A percentile compares a stretch with the other conserved stretches of the same genome.
Conservation (phyloP, 1,140 invertebrate genomes). For the Drosophila lowei region DNA sequence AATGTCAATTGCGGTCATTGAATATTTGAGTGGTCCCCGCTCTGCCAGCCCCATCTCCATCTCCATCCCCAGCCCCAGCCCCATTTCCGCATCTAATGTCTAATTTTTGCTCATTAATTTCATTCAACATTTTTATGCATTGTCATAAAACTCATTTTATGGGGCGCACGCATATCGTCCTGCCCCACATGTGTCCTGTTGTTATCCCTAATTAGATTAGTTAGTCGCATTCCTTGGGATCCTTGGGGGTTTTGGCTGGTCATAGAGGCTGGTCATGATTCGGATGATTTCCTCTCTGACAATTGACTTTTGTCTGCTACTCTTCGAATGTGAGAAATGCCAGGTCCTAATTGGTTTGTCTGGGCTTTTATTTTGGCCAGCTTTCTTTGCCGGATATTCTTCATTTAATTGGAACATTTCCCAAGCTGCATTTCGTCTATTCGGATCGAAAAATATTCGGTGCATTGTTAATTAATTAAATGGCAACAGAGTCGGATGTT, state of each 20-base stretch:
- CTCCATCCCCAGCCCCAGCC: no score
- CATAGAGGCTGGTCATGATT: conserved; percentile 44
- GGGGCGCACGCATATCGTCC: conserved; percentile 32
- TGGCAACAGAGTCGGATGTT: conserved; percentile 43
- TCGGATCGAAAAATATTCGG: conserved; percentile 22
- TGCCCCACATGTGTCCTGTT: conserved; percentile 7
- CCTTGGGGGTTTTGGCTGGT: conserved; percentile 19
- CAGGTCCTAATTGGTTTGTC: conserved; percentile 30
- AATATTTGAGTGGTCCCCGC: conserved; percentile 52
- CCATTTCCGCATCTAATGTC: conserved; percentile 47
- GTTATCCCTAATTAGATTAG: conserved; percentile 75
- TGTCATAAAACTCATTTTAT: conserved; percentile 81
- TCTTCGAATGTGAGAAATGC: neutral
- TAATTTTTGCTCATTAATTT: conserved; percentile 81
- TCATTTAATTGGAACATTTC: conserved; percentile 40
- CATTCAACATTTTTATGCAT: conserved; percentile 78
- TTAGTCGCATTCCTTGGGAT: conserved; percentile 56
- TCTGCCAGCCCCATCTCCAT: neutral
- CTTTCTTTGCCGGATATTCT: conserved; percentile 33
- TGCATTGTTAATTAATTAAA: conserved; percentile 51
- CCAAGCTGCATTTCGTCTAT: conserved; percentile 21
- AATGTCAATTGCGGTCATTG: conserved; percentile 75
- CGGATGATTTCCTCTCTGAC: neutral
- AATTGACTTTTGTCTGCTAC: conserved; percentile 29
- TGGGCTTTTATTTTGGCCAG: conserved; percentile 14